A percentile compares a stretch with the other conserved stretches of the same genome.
Conservation (phyloP, 2,113 vertebrate genomes). For the Rutilus rutilus region DNA sequence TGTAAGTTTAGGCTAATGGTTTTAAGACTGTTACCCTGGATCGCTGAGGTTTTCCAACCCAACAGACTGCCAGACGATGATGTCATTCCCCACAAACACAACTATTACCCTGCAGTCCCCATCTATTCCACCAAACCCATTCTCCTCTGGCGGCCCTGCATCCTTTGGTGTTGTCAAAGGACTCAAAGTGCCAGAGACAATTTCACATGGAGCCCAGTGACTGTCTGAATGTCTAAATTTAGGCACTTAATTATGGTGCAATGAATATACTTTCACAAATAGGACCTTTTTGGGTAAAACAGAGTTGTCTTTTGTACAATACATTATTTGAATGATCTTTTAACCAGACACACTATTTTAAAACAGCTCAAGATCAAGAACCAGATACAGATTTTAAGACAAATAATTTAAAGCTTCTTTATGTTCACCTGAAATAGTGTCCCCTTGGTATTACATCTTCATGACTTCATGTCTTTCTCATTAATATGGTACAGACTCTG, state of each 20-base stretch:
- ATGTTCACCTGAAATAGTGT: background rate
- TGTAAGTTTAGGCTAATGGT: constrained; percentile 17
- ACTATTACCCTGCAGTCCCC: constrained; percentile 3
- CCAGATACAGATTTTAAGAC: background rate
- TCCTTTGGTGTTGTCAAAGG: constrained; percentile 1
- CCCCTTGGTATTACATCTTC: background rate
- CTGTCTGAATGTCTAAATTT: background rate
- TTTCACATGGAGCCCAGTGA: background rate
- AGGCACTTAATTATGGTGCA: background rate
- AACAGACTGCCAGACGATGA: constrained; percentile 71
- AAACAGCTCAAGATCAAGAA: background rate
- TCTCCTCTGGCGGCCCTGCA: background rate
- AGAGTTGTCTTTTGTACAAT: background rate
- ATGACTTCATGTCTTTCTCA: background rate
- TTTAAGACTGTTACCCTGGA: background rate
- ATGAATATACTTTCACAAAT: background rate
- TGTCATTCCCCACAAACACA: constrained; percentile 65
- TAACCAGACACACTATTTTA: background rate
- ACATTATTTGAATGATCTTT: background rate
- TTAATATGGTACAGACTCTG: background rate
- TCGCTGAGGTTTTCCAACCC: constrained; percentile 39
- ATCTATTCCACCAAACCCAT: constrained; percentile 6
- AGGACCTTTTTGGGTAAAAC: background rate
- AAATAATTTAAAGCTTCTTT: background rate
- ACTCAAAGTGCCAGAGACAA: background rate